Base-by-base conservation (phyloP, 2,797 vertebrate genomes). In the Otolemur crassicaudatus region DNA sequence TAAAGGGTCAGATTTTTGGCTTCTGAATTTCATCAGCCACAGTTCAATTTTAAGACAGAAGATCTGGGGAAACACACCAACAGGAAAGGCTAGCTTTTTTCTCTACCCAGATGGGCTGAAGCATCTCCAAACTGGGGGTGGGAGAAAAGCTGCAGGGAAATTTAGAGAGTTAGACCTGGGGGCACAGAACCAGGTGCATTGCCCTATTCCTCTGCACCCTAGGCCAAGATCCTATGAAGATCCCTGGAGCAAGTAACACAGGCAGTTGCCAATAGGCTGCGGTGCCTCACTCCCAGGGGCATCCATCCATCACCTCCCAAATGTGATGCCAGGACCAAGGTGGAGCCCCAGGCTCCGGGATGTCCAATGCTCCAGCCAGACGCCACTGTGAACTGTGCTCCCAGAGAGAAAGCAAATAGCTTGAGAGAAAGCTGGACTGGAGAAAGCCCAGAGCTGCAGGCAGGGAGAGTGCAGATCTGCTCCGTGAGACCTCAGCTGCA, bases 41-140 rank as follows among this genome's bases (percentile, higher is more conserved):
- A 72, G 27, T 61, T 87, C n/a, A 23, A 19, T 53, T 91, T 79
- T 80, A 91, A 67, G 61, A 67, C 43, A 73, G 76, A 84, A 76
- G 7, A 60, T 60, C 61, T 63, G 31, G 29, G 75, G 79, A 56
- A 56, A 16, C 34, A 53, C 37, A 3, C n/a, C 13, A 67, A n/a
- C 27, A 60, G 14, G 23, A 75, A 75, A 9, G 84, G 1, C 25
- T 43, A 13, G 40, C 27, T 46, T 60, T 60, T 79, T 43, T 34
- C 43, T 25, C 17, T 14, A 10, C 13, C 20, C n/a, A 88, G 14
- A 56, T 14, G 85, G 72, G 49, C 79, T 67, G 53, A 14, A 70
- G 22, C 5, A 5, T 83, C 29, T 91, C 49, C 72, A 80, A 19
- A 27, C 2, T 49, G 9, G 5, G 20, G 19, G 5, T 72, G 13